A percentile compares a stretch with the other conserved stretches of the same genome.
Evolutionary conservation across 2,888 invertebrate species (phyloP).

Genomic region (Hydriomena furcata): DNA sequence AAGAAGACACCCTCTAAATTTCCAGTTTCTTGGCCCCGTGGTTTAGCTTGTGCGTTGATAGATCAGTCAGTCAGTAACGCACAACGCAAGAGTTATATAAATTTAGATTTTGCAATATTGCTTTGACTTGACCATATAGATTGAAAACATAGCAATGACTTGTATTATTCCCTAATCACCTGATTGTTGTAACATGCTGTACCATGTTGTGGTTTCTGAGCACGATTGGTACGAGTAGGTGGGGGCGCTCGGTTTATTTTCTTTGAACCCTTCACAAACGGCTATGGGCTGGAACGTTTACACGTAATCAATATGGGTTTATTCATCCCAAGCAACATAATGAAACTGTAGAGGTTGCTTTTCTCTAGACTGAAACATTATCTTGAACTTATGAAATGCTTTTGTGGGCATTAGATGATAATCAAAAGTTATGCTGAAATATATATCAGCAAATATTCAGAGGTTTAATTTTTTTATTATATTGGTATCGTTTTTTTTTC

Average conservation of each 20-base stretch:
- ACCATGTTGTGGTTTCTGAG: slow-evolving; percentile 55
- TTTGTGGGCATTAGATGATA: no score
- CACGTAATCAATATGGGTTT: slow-evolving; percentile 38
- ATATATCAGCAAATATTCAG: no score
- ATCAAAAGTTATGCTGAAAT: no score
- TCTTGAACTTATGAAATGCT: no score
- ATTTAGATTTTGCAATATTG: slow-evolving; percentile 6
- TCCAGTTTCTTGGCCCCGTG: no score
- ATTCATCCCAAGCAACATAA: slow-evolving; percentile 28
- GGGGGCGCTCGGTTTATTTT: slow-evolving; percentile 60
- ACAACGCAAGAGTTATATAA: no score
- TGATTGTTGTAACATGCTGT: slow-evolving; percentile 46
- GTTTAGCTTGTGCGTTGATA: no score
- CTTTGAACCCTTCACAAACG: slow-evolving; percentile 52
- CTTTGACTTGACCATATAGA: slow-evolving; percentile 25
- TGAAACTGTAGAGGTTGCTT: not conserved
- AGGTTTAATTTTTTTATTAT: no score
- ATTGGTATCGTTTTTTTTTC: no score
- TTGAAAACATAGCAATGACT: slow-evolving; percentile 19
- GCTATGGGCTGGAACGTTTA: slow-evolving; percentile 38
- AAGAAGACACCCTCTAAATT: no score
- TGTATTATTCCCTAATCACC: slow-evolving; percentile 15
- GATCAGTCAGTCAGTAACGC: no score
- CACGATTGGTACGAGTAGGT: slow-evolving; percentile 53
- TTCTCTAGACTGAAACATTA: not conserved